A percentile compares a stretch with the other conserved stretches of the same genome.
Conservation (phyloP, 2,113 vertebrate species). For the Seriola dumerili region DNA sequence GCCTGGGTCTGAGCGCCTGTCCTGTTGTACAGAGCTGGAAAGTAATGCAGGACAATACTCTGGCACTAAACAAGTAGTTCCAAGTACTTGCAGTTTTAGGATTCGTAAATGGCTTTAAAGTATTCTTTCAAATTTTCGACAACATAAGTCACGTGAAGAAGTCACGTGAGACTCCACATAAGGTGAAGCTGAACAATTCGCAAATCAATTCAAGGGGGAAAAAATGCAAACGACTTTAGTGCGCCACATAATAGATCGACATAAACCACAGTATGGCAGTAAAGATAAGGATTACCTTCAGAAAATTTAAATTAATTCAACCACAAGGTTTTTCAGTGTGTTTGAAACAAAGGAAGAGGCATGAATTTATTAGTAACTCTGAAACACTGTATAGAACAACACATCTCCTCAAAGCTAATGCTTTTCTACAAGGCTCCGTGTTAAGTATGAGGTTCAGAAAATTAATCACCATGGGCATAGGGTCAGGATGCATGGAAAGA, state of each 20-base stretch:
- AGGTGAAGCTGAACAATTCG: not conserved
- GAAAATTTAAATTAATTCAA: not conserved
- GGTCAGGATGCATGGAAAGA: no score
- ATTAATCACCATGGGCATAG: no score
- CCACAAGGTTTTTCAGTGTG: not conserved
- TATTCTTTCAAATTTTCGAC: no score
- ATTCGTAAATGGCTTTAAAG: no score
- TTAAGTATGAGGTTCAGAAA: not conserved
- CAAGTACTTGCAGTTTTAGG: no score
- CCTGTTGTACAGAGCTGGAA: not conserved
- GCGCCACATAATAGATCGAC: not conserved
- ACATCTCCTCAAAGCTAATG: not conserved
- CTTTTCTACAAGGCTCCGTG: not conserved
- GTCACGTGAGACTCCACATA: not conserved
- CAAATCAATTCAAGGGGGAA: no score
- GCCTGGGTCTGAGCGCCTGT: not conserved
- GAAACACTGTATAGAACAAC: no score
- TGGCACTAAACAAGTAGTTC: no score
- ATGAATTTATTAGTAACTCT: not conserved
- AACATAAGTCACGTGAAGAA: no score
- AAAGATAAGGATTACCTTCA: not conserved
- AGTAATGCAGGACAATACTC: not conserved
- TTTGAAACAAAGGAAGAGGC: not conserved
- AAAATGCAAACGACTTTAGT: no score
- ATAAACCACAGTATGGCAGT: not conserved